These are phyloP conservation scores for Drosophila colorata DNA, from an alignment of 2,888 invertebrate species.

Conservation along the genomic window DNA sequence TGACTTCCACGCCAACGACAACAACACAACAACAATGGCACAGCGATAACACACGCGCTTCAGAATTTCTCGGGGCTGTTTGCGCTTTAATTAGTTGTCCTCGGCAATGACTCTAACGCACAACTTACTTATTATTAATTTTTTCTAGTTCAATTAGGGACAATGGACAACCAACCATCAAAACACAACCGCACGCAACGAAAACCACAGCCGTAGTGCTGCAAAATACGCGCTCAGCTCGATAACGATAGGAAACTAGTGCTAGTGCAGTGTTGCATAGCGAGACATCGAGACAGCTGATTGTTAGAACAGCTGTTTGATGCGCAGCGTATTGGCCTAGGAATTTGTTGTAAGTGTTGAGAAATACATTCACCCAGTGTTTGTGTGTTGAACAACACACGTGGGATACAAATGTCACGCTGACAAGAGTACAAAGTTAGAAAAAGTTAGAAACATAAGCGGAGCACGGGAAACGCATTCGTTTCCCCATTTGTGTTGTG, in stretches of 20 bases:
- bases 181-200: conserved; percentile 60
- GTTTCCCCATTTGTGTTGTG: conserved; percentile 50
- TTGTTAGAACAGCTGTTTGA: conserved; percentile 27
- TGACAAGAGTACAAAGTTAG: conserved; percentile 51
- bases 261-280: conserved; percentile 12
- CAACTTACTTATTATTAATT: conserved; percentile 30
- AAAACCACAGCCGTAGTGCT: conserved; percentile 58
- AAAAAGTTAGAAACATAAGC: conserved; percentile 57
- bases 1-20: conserved; percentile 21
- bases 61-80: conserved; percentile 1
- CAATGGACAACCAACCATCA: conserved; percentile 51
- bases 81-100: conserved; percentile 7
- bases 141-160: conserved; percentile 40
- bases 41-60: conserved; percentile 23
- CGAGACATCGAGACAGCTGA: conserved; percentile 25
- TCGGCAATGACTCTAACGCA: conserved; percentile 4
- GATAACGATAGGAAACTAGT: conserved; percentile 33
- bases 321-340: conserved; percentile 10
- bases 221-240: conserved; percentile 29
- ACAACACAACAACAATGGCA: conserved; percentile 14
- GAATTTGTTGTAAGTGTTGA: conserved; percentile 31
- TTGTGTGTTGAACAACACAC: conserved; percentile 57
- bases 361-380: conserved; percentile 25
- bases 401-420: conserved; percentile 58
- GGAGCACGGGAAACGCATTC: conserved; percentile 48